A percentile compares a stretch with the other conserved stretches of the same genome.
These are phyloP conservation scores for Pangasianodon hypophthalmus DNA, from an alignment of 2,113 vertebrate species.

Conservation along the genomic window DNA sequence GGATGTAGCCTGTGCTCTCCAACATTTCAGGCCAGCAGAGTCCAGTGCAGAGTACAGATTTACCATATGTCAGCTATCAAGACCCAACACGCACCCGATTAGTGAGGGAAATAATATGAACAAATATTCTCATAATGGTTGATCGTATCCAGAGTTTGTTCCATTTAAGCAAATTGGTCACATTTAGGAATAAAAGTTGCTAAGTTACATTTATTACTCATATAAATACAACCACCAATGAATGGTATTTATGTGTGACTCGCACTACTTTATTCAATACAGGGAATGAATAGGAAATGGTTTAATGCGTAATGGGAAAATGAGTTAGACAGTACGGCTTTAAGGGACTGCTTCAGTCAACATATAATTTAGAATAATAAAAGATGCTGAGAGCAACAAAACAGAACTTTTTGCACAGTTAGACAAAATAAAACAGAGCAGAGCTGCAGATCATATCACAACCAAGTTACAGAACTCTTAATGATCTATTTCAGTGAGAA, in stretches of 20 bases:
- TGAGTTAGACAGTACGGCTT: slow-evolving; percentile 27
- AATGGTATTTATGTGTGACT: slow-evolving; percentile 68
- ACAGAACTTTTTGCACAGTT: neutral
- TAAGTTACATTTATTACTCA: slow-evolving; percentile 66
- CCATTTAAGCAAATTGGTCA: slow-evolving; percentile 60
- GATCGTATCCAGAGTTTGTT: slow-evolving; percentile 64
- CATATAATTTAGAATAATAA: slow-evolving; percentile 9
- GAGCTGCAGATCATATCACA: slow-evolving; percentile 14
- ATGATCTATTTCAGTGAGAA: slow-evolving; percentile 23
- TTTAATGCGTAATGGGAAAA: slow-evolving; percentile 49
- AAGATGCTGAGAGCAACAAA: neutral
- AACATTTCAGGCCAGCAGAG: slow-evolving; percentile 59
- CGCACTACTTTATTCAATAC: slow-evolving; percentile 15
- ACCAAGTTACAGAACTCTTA: neutral
- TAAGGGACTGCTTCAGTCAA: slow-evolving; percentile 23
- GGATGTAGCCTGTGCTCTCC: slow-evolving; percentile 51
- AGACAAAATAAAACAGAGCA: neutral
- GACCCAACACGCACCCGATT: slow-evolving; percentile 58
- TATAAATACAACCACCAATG: slow-evolving; percentile 69
- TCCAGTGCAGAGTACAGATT: slow-evolving; percentile 60
- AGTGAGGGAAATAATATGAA: slow-evolving; percentile 55
- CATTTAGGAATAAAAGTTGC: slow-evolving; percentile 60
- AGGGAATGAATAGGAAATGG: slow-evolving; percentile 44
- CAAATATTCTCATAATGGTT: slow-evolving; percentile 62
- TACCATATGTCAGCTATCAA: slow-evolving; percentile 70